Evolutionary conservation across 1,140 invertebrate species (phyloP), one percentile per base, ranked within the genome.

Genomic region (Macrobrachium rosenbergii): DNA sequence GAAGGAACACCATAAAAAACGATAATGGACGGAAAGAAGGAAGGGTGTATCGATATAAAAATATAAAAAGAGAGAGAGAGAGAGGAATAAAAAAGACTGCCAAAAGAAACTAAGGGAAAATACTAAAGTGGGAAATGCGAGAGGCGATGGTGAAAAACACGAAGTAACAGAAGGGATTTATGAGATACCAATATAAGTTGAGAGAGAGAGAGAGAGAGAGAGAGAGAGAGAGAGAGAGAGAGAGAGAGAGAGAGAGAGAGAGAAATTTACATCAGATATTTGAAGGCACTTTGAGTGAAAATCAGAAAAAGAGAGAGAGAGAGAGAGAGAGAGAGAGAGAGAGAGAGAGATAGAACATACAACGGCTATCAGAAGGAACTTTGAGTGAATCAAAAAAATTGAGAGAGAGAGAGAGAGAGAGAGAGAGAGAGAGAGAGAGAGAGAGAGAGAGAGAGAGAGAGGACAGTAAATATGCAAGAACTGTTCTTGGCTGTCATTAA

Each of bases 141-240:
- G 45, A 21, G 7, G 43, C 37, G 21, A 17, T 37, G 58, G 76
- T 52, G 43, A 52, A 21, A 52, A 58, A 58, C 16, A 52, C 21
- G 52, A 58, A 58, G n/a, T 3, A 52, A 58, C 16, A 58, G 58
- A 58, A 58, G 52, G 8, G 21, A 21, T 52, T 37, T 17, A 21
- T 21, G 58, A 37, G 28, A 37, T 37, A 3, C 28, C 28, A 37
- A 37, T 37, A 37, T 37, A 37, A 37, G 28, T 2, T 2, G 28
- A 37, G 28, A 37, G 28, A 37, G 28, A 37, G 28, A 37, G 28
- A 37, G 28, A 78, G 76, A 78, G 76, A 52, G 45, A 43, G 76
- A 78, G 76, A 52, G 28, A 78, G 76, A 78, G 76, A 52, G 76
- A 78, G 45, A 58, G 45, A 58, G 45, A 58, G 45, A 78, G 76